A percentile compares a stretch with the other conserved stretches of the same genome.
phyloP scores from a whole-genome alignment of 1,140 invertebrate genomes.

The Venturia canescens region DNA sequence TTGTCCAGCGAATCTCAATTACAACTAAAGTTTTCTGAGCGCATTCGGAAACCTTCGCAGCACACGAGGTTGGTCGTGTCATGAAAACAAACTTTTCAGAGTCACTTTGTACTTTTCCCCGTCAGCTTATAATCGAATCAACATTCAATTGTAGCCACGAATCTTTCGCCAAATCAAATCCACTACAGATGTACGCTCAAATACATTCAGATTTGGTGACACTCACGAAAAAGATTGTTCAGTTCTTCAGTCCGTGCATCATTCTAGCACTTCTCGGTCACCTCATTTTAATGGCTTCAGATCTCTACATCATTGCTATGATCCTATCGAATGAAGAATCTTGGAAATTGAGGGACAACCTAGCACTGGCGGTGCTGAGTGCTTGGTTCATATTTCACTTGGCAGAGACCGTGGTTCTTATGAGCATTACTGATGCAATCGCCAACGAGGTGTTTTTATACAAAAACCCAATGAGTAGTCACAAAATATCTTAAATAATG shows the following conservation, averaged over 20 bases:
- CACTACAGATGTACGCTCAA: constrained; percentile 15
- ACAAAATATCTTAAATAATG: neutral
- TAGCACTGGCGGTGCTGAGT: neutral
- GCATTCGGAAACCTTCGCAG: neutral
- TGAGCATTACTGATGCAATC: neutral
- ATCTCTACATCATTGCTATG: constrained; percentile 15
- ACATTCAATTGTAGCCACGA: neutral
- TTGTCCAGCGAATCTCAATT: neutral
- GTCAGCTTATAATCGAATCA: neutral
- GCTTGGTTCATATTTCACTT: neutral
- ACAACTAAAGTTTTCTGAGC: neutral
- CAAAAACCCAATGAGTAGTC: neutral
- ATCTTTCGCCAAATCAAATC: neutral
- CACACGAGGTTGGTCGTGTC: neutral
- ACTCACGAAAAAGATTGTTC: neutral
- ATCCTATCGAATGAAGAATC: neutral
- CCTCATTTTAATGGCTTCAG: constrained; percentile 13
- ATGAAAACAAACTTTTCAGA: neutral
- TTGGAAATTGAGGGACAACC: neutral
- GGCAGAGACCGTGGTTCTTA: neutral
- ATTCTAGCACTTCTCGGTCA: constrained; percentile 3
- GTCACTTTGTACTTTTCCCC: neutral
- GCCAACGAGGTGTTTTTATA: neutral
- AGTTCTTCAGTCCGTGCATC: constrained; percentile 23
- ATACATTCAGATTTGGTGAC: constrained; percentile 25